Base-by-base conservation (phyloP, 2,888 invertebrate genomes). In the Ommatoiulus sabulosus region DNA sequence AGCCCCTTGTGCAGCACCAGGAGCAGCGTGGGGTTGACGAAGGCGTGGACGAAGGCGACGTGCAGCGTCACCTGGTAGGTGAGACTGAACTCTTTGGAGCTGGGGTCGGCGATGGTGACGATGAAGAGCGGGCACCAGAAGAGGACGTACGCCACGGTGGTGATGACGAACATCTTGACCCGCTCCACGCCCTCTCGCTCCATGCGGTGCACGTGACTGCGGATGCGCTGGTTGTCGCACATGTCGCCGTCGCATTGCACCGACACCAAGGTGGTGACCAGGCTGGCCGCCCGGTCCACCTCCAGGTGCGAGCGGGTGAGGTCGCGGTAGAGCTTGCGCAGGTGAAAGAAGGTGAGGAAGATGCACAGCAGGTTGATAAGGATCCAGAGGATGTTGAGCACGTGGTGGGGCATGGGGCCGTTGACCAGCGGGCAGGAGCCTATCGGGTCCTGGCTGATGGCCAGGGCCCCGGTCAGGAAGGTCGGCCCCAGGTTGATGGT, bases 111-210 rank as follows among this genome's bases (percentile, higher is more conserved):
- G 90, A 97, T 93, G 2, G 97, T 97, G 91, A 97, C 96, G 91
- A 97, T 94, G 93, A 97, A 97, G 90, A 97, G 93, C 17, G 97
- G 97, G 90, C 97, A 97, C 97, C 97, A 97, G 93, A 97, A 97
- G 88, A 97, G 94, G 84, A 97, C 95, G 93, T 97, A 97, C 46
- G 96, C 96, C 0, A 96, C 95, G 0, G 96, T 96, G 92, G 97
- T 96, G 91, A 97, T 96, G 90, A 96, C 94, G 93, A 97, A 96
- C 96, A 97, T 97, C 93, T 96, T 95, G 88, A 97, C 96, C 89
- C 96, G 94, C 91, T 96, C 95, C 87, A 96, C 96, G 0, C 96
- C 96, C 92, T 97, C 96, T 46, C 95, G 93, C 92, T 97, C 96
- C 93, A 96, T 95, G 90, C 96, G 94, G 89, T 95, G 94, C 90